A percentile compares a stretch with the other conserved stretches of the same genome.
These are phyloP conservation scores for Ascidia mentula DNA, from an alignment of 23 tunicate genomes.

Conservation along the genomic window DNA sequence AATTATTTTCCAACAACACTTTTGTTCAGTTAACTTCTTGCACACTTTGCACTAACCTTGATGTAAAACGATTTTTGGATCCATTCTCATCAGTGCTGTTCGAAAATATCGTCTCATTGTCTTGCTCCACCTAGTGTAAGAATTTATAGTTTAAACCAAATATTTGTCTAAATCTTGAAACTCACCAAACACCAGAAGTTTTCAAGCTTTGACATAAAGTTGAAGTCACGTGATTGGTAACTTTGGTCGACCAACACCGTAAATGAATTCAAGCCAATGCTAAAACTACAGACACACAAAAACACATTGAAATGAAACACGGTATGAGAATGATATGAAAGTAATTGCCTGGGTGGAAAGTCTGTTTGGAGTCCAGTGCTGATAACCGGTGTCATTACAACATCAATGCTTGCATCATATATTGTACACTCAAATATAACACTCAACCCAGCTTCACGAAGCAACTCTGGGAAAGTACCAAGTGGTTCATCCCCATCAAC, in stretches of 20 bases:
- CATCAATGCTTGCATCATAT: slow-evolving; percentile 78
- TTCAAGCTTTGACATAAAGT: slow-evolving; percentile 83
- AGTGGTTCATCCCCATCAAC: not conserved
- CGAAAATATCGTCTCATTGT: not conserved
- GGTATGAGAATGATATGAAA: too few relatives aligned
- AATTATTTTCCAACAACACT: too few relatives aligned
- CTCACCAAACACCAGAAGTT: slow-evolving; percentile 58
- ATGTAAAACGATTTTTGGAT: not conserved
- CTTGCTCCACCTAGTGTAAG: not conserved
- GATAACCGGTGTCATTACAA: slow-evolving; percentile 31
- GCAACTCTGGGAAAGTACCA: not conserved
- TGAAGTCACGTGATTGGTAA: slow-evolving; percentile 66
- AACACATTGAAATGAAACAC: too few relatives aligned
- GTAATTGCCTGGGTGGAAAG: slow-evolving; percentile 8
- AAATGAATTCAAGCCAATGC: slow-evolving; percentile 51
- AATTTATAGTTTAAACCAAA: too few relatives aligned
- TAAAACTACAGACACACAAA: slow-evolving; percentile 27
- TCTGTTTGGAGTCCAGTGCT: not conserved
- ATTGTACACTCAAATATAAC: slow-evolving; percentile 77
- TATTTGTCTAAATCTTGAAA: too few relatives aligned
- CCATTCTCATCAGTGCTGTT: not conserved
- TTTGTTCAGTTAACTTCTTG: too few relatives aligned
- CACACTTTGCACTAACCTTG: too few relatives aligned
- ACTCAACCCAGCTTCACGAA: slow-evolving; percentile 48
- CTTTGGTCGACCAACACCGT: slow-evolving; percentile 80